Evolutionary conservation across 2,113 vertebrate genomes (phyloP).

Genomic region (Jaculus jaculus): DNA sequence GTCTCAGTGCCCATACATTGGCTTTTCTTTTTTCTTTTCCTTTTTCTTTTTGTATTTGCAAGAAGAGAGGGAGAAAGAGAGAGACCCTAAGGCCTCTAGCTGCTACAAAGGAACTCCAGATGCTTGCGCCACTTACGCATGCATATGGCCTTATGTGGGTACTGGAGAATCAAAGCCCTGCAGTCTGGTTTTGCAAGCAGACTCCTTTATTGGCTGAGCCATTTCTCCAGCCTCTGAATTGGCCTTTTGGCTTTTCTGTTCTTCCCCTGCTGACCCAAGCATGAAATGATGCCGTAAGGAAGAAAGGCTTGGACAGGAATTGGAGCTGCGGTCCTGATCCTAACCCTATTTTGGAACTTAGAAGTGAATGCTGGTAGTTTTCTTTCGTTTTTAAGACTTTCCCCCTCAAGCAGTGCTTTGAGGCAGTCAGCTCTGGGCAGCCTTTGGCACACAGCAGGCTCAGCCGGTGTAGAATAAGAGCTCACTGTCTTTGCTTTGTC

Average conservation of each 20-base stretch:
- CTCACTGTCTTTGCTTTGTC: neutral
- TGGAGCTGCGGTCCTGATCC: neutral
- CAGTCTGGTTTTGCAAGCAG: too few relatives aligned
- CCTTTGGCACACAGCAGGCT: neutral
- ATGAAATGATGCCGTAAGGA: neutral
- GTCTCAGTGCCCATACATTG: neutral
- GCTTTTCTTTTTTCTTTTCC: too few relatives aligned
- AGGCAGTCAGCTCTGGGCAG: conserved; percentile 2
- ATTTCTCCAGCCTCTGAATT: neutral
- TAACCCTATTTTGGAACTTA: neutral
- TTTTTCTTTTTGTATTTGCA: too few relatives aligned
- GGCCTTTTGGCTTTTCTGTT: neutral
- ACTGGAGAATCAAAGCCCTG: too few relatives aligned
- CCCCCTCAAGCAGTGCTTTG: neutral
- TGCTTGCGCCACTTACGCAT: too few relatives aligned
- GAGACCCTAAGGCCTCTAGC: too few relatives aligned
- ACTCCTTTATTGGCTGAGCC: neutral
- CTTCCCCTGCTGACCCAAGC: neutral
- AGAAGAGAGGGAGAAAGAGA: too few relatives aligned
- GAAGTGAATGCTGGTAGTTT: neutral
- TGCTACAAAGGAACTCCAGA: too few relatives aligned
- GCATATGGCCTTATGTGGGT: too few relatives aligned
- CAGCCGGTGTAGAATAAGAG: neutral
- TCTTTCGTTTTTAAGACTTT: neutral
- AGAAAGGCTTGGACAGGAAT: neutral